phyloP scores from a whole-genome alignment of 2,888 invertebrate species.

The Caenorhabditis sp. region DNA sequence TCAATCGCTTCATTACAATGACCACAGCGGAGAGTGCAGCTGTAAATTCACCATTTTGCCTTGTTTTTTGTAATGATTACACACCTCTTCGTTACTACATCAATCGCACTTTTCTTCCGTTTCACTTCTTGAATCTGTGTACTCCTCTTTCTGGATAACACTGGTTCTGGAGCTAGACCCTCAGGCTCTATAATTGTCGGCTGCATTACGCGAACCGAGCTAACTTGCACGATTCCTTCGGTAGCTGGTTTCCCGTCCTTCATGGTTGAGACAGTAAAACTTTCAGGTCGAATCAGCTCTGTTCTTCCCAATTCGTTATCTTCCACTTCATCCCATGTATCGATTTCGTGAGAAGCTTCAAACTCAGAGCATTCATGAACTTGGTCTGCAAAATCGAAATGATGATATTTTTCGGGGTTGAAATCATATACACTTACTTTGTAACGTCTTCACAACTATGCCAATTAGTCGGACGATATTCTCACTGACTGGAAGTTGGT shows the following conservation, averaged over 20 bases:
- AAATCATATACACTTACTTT: slow-evolving; percentile 84
- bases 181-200: slow-evolving; percentile 65
- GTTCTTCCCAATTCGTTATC: slow-evolving; percentile 57
- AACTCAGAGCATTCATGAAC: slow-evolving; percentile 67
- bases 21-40: slow-evolving; percentile 86
- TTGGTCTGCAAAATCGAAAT: slow-evolving; percentile 54
- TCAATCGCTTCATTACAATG: slow-evolving; percentile 94
- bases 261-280: slow-evolving; percentile 72
- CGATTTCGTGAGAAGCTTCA: slow-evolving; percentile 64
- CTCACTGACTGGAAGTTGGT: slow-evolving; percentile 84
- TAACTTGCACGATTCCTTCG: slow-evolving; percentile 51
- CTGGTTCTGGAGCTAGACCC: slow-evolving; percentile 13
- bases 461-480: slow-evolving; percentile 91
- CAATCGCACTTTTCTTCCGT: slow-evolving; percentile 61
- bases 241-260: slow-evolving; percentile 48
- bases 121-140: slow-evolving; percentile 28
- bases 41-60: no score
- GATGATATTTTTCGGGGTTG: neutral
- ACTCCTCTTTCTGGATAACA: slow-evolving; percentile 38
- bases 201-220: slow-evolving; percentile 57
- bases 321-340: slow-evolving; percentile 71
- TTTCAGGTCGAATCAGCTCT: slow-evolving; percentile 74
- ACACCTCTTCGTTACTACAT: slow-evolving; percentile 42
- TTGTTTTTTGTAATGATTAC: neutral
- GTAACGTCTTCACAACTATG: slow-evolving; percentile 93